These are phyloP conservation scores for Globia sparganii DNA, from an alignment of 2,888 invertebrate species.

Conservation along the genomic window DNA sequence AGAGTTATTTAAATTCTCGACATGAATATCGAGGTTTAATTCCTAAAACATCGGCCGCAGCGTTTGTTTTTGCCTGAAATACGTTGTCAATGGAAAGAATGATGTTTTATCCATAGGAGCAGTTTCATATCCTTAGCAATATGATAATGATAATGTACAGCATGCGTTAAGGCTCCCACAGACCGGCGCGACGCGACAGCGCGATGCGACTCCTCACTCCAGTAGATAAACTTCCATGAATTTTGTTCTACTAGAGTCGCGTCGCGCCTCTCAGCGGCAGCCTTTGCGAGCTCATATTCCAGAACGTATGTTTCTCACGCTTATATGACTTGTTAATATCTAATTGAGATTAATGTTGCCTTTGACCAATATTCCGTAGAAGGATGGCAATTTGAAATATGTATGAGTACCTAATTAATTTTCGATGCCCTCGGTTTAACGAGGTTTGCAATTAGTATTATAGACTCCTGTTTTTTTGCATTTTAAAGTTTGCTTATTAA, in stretches of 20 bases:
- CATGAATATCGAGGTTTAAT: conserved; percentile 29
- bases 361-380: conserved; percentile 56
- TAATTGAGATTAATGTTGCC: conserved; percentile 51
- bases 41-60: conserved; percentile 24
- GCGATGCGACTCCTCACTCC: background rate
- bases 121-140: conserved; percentile 43
- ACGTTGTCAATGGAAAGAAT: conserved; percentile 40
- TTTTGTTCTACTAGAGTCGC: background rate
- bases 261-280: background rate
- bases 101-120: conserved; percentile 52
- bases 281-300: conserved; percentile 26
- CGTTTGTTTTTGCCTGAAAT: conserved; percentile 34
- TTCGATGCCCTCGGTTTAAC: conserved; percentile 16
- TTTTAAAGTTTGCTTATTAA: conserved; percentile 3
- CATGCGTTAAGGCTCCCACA: background rate
- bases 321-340: conserved; percentile 41
- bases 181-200: background rate
- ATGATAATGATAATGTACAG: conserved; percentile 62
- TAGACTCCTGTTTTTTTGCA: background rate
- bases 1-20: conserved; percentile 29
- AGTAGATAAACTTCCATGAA: background rate
- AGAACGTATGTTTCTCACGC: conserved; percentile 57
- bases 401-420: conserved; percentile 33
- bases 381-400: conserved; percentile 47
- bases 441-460: conserved; percentile 14